Evolutionary conservation across 2,113 vertebrate species (phyloP).

Genomic region (Myxocyprinus asiaticus): DNA sequence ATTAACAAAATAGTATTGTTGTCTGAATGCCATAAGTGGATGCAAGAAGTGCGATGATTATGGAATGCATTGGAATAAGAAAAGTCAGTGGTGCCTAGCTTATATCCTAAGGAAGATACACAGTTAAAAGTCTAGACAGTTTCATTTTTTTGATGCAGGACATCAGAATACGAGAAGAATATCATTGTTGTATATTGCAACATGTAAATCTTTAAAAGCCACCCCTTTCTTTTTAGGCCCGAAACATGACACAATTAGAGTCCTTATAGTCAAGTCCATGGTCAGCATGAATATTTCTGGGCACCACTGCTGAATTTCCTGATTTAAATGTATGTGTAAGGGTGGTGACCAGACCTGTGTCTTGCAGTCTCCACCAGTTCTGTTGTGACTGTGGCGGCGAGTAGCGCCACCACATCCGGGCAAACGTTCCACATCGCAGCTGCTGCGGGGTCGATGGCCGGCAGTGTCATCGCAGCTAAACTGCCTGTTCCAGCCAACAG

Average conservation of each 20-base stretch:
- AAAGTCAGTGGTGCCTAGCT: constrained; percentile 68
- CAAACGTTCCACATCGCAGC: constrained; percentile 97
- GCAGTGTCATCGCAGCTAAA: constrained; percentile 94
- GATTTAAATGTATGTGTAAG: constrained; percentile 56
- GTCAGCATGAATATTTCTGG: constrained; percentile 67
- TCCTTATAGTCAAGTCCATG: neutral
- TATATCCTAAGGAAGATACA: neutral
- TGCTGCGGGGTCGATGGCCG: constrained; percentile 88
- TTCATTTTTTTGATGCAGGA: neutral
- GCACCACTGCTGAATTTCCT: constrained; percentile 80
- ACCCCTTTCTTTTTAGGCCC: neutral
- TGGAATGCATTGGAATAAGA: neutral
- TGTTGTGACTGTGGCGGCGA: constrained; percentile 83
- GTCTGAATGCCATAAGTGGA: constrained; percentile 21
- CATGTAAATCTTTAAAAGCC: no score
- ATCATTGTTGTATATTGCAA: neutral
- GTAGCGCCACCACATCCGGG: constrained; percentile 84
- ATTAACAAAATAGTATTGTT: constrained; percentile 7
- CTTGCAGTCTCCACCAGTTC: constrained; percentile 85
- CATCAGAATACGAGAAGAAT: neutral
- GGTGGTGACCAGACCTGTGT: constrained; percentile 71
- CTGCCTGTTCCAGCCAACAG: constrained; percentile 97
- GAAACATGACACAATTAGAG: neutral
- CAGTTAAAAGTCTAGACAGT: neutral
- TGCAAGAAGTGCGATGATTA: neutral